Base-by-base conservation (phyloP, 2,888 invertebrate genomes). In the Elysia crispata region DNA sequence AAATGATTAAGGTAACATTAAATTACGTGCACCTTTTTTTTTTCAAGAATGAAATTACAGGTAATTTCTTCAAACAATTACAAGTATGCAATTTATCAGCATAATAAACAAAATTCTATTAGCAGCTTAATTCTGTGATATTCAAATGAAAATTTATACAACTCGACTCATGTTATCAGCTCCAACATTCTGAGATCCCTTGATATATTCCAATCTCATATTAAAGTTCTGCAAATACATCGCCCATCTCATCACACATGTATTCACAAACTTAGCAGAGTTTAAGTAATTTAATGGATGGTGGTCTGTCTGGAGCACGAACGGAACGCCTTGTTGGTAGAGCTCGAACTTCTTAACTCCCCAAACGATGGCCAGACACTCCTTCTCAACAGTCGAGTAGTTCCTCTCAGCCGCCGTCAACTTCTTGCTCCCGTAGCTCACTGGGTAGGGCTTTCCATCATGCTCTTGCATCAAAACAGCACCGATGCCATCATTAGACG, bases 371-470 rank as follows among this genome's bases (percentile, higher is more conserved):
- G 69, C 69, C 20, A 69, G 69, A 33, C 69, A 69, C 33, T 73
- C 73, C n/a, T 54, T 49, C 54, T 73, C 73, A n/a, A 73, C 28
- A 28, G 73, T 54, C 23, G 73, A n/a, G 73, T 73, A 73, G n/a
- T 54, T 49, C 54, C 25, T 23, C 54, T 73, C 49, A 18, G 73
- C 73, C 3, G 28, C 13, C 50, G 73, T 49, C 41, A 76, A 18
- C 76, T 76, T 76, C 64, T 41, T 62, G 64, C 33, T 76, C 13
- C n/a, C 76, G 76, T 76, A 76, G 60, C 20, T n/a, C 13, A 76
- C 64, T 15, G 62, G 76, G 33, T 33, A 64, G 15, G 62, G 76
- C n/a, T n/a, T n/a, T n/a, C n/a, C n/a, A n/a, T n/a, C n/a, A n/a
- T n/a, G n/a, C n/a, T n/a, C n/a, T n/a, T n/a, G n/a, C 64, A 57